Conservation (phyloP, 92 coral and sea anemone genomes). For the Chrysogorgia sp. region DNA sequence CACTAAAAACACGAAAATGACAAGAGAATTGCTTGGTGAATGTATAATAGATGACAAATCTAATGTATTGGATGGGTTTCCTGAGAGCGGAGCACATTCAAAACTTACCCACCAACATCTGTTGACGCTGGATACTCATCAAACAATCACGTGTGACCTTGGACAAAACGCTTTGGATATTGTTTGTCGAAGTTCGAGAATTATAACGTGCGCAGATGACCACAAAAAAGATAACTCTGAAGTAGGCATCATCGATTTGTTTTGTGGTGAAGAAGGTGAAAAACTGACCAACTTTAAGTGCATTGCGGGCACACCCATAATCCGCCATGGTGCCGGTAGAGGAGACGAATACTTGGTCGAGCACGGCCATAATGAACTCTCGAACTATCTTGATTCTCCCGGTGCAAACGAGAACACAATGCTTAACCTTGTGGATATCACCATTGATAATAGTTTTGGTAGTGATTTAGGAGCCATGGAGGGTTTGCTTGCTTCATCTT, state of each 20-base stretch:
- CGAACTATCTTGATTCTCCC: neutral
- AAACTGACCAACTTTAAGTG: neutral
- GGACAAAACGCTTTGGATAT: neutral
- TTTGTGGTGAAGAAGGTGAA: neutral
- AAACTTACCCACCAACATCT: neutral
- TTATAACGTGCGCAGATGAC: neutral
- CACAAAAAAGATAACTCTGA: neutral
- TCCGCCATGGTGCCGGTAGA: no score
- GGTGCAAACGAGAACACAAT: slow-evolving; percentile 1
- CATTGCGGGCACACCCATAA: neutral
- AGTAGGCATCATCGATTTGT: neutral
- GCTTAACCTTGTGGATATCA: slow-evolving; percentile 26
- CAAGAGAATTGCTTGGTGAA: neutral
- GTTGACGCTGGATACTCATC: no score
- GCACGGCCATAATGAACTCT: neutral
- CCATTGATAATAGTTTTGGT: slow-evolving; percentile 11
- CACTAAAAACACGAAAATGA: neutral
- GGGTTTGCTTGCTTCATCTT: slow-evolving; percentile 34
- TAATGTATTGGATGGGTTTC: neutral
- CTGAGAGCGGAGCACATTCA: neutral
- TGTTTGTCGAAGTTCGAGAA: neutral
- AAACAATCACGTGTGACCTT: no score
- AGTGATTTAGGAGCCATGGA: slow-evolving; percentile 15
- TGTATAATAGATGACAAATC: neutral
- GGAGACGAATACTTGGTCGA: neutral